These are phyloP conservation scores for Gymnobelideus leadbeateri DNA, from an alignment of 2,113 vertebrate genomes.

Conservation along the genomic window DNA sequence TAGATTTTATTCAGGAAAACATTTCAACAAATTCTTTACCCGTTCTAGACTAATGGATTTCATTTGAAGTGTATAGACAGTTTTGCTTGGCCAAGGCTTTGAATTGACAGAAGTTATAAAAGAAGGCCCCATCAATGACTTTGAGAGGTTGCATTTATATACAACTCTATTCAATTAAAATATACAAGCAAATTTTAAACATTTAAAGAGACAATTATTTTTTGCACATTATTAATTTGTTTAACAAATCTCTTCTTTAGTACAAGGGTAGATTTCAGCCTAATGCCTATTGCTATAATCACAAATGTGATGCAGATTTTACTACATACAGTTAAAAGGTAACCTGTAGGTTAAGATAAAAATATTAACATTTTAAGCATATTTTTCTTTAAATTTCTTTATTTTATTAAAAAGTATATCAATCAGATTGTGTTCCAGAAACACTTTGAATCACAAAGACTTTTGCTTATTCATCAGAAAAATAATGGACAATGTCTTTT, in stretches of 20 bases:
- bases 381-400: constrained; percentile 3
- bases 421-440: neutral
- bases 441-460: constrained; percentile 9
- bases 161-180: constrained; percentile 41
- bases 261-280: constrained; percentile 8
- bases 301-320: neutral
- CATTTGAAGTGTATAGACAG: constrained; percentile 8
- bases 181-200: constrained; percentile 8
- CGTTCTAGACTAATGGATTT: neutral
- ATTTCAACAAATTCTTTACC: neutral
- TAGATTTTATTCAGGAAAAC: neutral
- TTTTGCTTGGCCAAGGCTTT: neutral
- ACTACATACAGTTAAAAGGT: neutral
- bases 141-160: neutral
- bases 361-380: neutral
- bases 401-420: neutral
- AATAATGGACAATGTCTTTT: neutral
- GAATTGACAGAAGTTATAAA: neutral
- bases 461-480: constrained; percentile 14
- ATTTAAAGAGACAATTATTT: neutral
- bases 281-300: constrained; percentile 15
- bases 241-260: neutral
- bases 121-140: constrained; percentile 15
- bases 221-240: constrained; percentile 31
- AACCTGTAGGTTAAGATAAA: neutral